Evolutionary conservation across 2,888 invertebrate genomes (phyloP).

Genomic region (Cremastinae sp.): DNA sequence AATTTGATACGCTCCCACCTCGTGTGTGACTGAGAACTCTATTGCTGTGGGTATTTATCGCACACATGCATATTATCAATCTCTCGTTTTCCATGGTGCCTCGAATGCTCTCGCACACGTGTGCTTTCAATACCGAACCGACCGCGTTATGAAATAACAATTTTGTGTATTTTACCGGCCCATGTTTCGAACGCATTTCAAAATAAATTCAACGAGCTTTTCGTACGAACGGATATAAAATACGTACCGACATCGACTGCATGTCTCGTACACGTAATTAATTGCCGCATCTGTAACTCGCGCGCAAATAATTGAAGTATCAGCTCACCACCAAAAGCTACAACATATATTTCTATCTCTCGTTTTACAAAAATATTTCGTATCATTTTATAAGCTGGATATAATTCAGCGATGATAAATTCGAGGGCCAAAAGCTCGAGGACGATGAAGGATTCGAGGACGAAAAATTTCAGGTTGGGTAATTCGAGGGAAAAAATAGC

Average conservation of each 20-base stretch:
- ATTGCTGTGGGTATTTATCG: slow-evolving; percentile 39
- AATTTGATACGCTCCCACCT: slow-evolving; percentile 14
- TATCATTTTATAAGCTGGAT: no score
- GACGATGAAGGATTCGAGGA: no score
- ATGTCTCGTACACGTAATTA: slow-evolving; percentile 54
- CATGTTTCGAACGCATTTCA: slow-evolving; percentile 20
- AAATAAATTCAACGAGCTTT: slow-evolving; percentile 57
- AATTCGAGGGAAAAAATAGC: slow-evolving; percentile 59
- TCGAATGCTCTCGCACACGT: no score
- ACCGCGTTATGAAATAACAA: slow-evolving; percentile 59
- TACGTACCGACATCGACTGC: slow-evolving; percentile 13
- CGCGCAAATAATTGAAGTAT: slow-evolving; percentile 59
- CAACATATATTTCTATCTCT: no score
- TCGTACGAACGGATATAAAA: slow-evolving; percentile 8
- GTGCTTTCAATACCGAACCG: slow-evolving; percentile 46
- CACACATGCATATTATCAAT: slow-evolving; percentile 51
- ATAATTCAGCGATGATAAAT: no score
- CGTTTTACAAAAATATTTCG: no score
- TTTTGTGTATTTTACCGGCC: slow-evolving; percentile 59
- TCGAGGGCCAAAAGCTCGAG: no score
- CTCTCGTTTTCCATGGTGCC: slow-evolving; percentile 29
- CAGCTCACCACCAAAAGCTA: no score
- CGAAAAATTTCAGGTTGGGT: no score
- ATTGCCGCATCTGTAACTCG: slow-evolving; percentile 61
- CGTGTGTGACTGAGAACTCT: slow-evolving; percentile 49